Percentiles rank a stretch among this genome's conserved stretches.
phyloP scores from a whole-genome alignment of 2,113 vertebrate genomes.

The Hyaena hyaena region DNA sequence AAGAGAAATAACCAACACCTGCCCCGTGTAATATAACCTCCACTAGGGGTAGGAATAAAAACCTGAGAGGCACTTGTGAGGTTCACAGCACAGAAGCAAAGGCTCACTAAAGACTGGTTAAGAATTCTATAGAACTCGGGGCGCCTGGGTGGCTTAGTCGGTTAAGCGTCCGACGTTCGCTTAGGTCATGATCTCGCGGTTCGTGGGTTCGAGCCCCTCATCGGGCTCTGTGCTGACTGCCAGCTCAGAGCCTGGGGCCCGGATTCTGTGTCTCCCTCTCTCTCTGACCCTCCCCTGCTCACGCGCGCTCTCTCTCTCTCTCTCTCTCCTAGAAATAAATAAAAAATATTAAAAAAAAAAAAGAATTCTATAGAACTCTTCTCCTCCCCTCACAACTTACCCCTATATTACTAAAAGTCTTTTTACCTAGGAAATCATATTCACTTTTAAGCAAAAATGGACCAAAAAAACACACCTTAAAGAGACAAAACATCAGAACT shows the following conservation, averaged over 20 bases:
- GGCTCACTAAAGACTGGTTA: neutral
- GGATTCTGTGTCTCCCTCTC: no score
- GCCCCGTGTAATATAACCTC: neutral
- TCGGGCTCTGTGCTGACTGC: no score
- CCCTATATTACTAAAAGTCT: neutral
- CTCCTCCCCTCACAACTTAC: neutral
- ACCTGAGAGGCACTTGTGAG: neutral
- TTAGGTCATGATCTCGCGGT: no score
- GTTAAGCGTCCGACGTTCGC: no score
- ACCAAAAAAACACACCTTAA: neutral
- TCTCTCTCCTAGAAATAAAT: no score
- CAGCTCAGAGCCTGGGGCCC: no score
- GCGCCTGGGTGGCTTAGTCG: no score
- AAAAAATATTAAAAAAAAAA: no score
- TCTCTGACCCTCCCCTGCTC: no score
- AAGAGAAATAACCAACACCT: neutral
- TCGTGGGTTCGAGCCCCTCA: no score
- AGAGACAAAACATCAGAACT: neutral
- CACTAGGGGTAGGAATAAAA: neutral
- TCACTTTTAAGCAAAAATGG: conserved; percentile 31
- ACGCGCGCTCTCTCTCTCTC: no score
- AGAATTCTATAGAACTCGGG: neutral
- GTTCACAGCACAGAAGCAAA: neutral
- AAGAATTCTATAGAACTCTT: neutral
- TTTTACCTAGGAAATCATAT: neutral